These are phyloP conservation scores for Zoroaster sp. DNA, from an alignment of 53 echinoderm and acorn worm genomes.

Conservation along the genomic window DNA sequence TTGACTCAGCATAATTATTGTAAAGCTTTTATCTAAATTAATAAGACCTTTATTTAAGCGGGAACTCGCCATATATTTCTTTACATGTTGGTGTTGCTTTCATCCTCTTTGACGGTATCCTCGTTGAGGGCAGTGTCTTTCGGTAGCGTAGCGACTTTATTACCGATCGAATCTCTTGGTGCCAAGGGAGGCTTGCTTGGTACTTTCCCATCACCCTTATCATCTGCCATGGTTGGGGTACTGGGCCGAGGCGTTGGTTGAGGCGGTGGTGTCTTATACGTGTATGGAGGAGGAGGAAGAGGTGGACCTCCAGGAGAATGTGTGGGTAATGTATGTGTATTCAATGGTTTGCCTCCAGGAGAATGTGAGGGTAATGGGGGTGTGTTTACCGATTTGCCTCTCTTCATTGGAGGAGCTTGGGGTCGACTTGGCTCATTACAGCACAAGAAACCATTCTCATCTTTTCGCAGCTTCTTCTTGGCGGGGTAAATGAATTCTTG, in stretches of 20 bases:
- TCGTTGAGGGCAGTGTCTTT: not conserved
- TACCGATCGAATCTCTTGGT: not conserved
- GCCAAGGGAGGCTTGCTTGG: not conserved
- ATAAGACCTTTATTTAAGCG: too few species aligned
- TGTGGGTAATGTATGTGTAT: not conserved
- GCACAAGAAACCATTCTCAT: not conserved
- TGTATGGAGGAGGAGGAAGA: not conserved
- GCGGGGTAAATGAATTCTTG: slow-evolving; percentile 34
- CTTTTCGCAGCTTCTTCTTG: slow-evolving; percentile 31
- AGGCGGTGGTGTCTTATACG: not conserved
- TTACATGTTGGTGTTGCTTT: not conserved
- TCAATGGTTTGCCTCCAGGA: slow-evolving; percentile 12
- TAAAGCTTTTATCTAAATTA: too few species aligned
- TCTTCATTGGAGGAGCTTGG: slow-evolving; percentile 40
- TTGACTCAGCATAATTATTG: too few species aligned
- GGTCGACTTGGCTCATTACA: slow-evolving; percentile 43
- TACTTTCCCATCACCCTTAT: not conserved
- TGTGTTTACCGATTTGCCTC: slow-evolving; percentile 36
- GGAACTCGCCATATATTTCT: not conserved
- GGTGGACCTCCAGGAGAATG: not conserved
- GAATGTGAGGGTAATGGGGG: slow-evolving; percentile 15
- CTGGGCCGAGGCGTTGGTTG: not conserved
- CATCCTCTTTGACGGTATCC: not conserved
- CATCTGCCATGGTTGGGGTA: not conserved
- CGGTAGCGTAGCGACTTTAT: not conserved